Base-by-base conservation (phyloP, 2,113 vertebrate species). In the Rhinolophus sinicus region DNA sequence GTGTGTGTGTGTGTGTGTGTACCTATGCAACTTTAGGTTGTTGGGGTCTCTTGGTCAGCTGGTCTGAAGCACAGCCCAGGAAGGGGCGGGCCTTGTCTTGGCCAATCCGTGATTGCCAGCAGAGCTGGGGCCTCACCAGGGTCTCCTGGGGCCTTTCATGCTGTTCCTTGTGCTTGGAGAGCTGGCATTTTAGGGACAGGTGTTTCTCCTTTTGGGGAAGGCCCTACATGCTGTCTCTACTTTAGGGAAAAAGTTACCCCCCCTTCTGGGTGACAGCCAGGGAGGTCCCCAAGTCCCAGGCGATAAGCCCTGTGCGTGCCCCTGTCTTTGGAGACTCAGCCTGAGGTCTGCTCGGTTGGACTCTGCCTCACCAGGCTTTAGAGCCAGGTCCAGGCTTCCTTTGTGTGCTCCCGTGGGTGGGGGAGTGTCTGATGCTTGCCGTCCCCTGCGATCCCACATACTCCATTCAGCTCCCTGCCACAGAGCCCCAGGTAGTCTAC, bases 241-340 rank as follows among this genome's bases (percentile, higher is more conserved):
- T 72, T 52, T 38, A 69, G 60, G 40, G 28, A 78, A 56, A 44
- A 28, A 40, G 28, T 28, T 72, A 60, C 16, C 30, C 11, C 21
- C 18, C 8, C 7, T 16, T 60, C 14, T 9, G 35, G 21, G 47
- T 21, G 21, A 81, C 1, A 24, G 30, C 22, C 10, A 30, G 7
- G 58, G 76, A 30, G 6, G 9, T 21, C n/a, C 35, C 38, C 44
- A 44, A 22, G 73, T 67, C 35, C 35, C 35, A 56, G 50, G 80
- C 1, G 0, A 12, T n/a, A 18, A 16, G 30, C n/a, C 47, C 22
- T n/a, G 22, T 6, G 3, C 38, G 35, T n/a, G 3, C 56, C n/a
- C 28, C 69, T 44, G 10, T 33, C 38, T 60, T 60, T 52, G n/a
- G 72, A 88, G 83, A 47, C 1, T 3, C 18, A 24, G 30, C 58